Conservation (phyloP, 2,797 vertebrate species). For the Ptychobarbus kaznakovi region DNA sequence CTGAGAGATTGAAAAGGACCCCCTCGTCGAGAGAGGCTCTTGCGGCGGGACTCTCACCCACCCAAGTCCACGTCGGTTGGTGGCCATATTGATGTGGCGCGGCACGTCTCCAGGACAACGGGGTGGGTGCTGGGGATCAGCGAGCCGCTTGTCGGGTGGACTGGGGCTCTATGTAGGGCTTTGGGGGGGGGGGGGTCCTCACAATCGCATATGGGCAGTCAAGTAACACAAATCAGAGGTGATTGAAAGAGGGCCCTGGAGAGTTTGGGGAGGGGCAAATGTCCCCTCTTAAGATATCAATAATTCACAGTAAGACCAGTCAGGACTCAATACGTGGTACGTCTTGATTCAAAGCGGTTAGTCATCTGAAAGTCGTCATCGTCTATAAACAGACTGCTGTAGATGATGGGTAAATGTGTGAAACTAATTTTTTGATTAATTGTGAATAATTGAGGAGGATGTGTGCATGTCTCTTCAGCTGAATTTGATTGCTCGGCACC, state of each 20-base stretch:
- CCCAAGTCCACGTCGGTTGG: slow-evolving; percentile 55
- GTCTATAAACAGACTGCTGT: slow-evolving; percentile 47
- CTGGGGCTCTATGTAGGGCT: slow-evolving; percentile 59
- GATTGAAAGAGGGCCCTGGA: slow-evolving; percentile 77
- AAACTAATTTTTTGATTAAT: slow-evolving; percentile 55
- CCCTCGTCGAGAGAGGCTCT: slow-evolving; percentile 59
- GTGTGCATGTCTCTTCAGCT: neutral
- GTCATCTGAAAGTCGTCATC: slow-evolving; percentile 57
- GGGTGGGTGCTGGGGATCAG: slow-evolving; percentile 62
- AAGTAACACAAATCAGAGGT: slow-evolving; percentile 82
- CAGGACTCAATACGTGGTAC: slow-evolving; percentile 57
- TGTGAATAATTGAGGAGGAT: slow-evolving; percentile 32
- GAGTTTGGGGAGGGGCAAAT: slow-evolving; percentile 70
- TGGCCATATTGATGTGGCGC: slow-evolving; percentile 66
- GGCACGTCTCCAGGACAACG: slow-evolving; percentile 58
- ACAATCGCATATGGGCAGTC: slow-evolving; percentile 71
- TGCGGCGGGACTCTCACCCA: slow-evolving; percentile 57
- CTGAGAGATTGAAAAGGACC: slow-evolving; percentile 59
- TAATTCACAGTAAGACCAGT: slow-evolving; percentile 74
- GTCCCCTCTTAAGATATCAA: slow-evolving; percentile 82
- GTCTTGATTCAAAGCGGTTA: slow-evolving; percentile 53
- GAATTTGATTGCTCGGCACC: neutral
- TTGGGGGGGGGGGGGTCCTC: slow-evolving; percentile 57
- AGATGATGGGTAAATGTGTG: slow-evolving; percentile 55
- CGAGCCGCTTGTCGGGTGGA: slow-evolving; percentile 59